phyloP scores from a whole-genome alignment of 1,140 invertebrate species.

The Drosophila nigrodunni region DNA sequence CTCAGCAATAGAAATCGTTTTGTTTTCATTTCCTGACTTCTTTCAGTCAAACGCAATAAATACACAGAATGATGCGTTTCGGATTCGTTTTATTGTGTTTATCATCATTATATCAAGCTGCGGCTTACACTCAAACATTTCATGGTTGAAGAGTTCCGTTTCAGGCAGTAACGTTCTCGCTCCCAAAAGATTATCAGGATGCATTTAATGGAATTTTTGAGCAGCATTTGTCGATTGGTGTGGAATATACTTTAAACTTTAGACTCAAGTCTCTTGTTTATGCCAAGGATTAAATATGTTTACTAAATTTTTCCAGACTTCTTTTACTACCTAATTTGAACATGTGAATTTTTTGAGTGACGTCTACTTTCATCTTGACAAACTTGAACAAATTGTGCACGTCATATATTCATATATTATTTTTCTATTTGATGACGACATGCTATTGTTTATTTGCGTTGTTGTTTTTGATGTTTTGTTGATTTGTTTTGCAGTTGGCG shows the following conservation, averaged over 20 bases:
- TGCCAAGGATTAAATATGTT: too few species aligned
- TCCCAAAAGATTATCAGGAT: neutral
- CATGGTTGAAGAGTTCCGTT: neutral
- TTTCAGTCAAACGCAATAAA: neutral
- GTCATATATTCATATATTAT: conserved; percentile 26
- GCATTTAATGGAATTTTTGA: neutral
- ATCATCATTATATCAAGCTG: conserved; percentile 7
- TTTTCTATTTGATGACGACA: conserved; percentile 28
- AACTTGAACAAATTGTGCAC: conserved; percentile 25
- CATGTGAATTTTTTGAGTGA: neutral
- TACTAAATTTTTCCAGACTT: neutral
- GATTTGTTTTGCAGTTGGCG: conserved; percentile 51
- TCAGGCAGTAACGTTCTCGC: neutral
- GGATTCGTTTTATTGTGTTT: conserved; percentile 6
- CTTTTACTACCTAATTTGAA: neutral
- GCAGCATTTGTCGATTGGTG: neutral
- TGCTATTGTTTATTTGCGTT: conserved; percentile 24
- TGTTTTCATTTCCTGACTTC: neutral
- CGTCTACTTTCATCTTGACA: neutral
- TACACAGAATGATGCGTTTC: neutral
- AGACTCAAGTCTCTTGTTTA: neutral
- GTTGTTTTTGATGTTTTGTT: conserved; percentile 27
- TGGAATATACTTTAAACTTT: neutral
- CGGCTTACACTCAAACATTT: neutral
- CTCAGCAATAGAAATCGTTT: conserved; percentile 12